Evolutionary conservation across 2,888 invertebrate genomes (phyloP), one percentile per base, ranked within the genome.

Genomic region (Eledone cirrhosa): DNA sequence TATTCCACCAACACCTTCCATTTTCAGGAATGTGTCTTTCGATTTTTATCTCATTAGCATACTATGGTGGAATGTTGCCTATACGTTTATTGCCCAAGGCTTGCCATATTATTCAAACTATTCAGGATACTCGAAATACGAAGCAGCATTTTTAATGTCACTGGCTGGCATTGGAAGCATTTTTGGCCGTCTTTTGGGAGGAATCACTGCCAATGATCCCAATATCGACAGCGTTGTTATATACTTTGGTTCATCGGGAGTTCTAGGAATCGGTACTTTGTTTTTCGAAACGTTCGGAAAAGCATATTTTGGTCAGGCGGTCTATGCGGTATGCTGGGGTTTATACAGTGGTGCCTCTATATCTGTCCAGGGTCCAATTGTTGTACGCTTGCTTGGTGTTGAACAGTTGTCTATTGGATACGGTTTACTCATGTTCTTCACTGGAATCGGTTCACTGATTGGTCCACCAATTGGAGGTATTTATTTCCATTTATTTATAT

Each of bases 381-480:
- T 48, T 1, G 48, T 47, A 27, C 33, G 75, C 3, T 27, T 75
- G 75, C 24, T 75, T 13, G 75, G 75, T 47, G 29, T 75, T 13
- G 48, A 47, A 47, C 16, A n/a, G 75, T 48, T 75, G n/a, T n/a
- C 48, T 4, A 47, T 24, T 48, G 75, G 75, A 75, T 75, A 75
- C 24, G 48, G 75, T 19, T 27, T 48, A 3, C 48, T 75, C 47
- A 75, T 75, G 75, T 48, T 75, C 27, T 22, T 75, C 19, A 48
- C 75, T 19, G 75, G 75, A 13, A 19, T 75, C 14, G 75, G 75
- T 0, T 27, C 48, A 13, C 27, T 75, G 16, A 24, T 48, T 2
- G 75, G 75, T 14, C 75, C 75, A 48, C 75, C 75, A 2, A 41
- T 75, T 47, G 75, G 75, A 75, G 75, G 75, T 75, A 31, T 19